These are phyloP conservation scores for Scaptodrosophila lebanonensis DNA, from an alignment of 1,140 invertebrate species.

Conservation along the genomic window DNA sequence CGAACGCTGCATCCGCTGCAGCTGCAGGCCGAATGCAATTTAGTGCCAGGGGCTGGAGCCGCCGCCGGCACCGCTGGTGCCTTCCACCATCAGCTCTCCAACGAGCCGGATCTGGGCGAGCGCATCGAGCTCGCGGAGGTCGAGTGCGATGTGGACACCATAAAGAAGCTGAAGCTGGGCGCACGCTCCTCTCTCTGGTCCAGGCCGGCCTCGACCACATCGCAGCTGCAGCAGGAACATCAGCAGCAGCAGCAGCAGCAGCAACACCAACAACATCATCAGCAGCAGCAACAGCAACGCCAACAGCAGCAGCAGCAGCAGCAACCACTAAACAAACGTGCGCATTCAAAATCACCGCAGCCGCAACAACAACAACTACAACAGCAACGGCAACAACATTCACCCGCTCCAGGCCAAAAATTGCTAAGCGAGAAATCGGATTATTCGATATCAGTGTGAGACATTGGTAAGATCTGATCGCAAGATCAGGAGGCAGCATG, in stretches of 20 bases:
- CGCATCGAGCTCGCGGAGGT: constrained; percentile 82
- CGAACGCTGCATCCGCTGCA: constrained; percentile 80
- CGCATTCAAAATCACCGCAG: constrained; percentile 65
- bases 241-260: constrained; percentile 45
- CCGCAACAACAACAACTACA: constrained; percentile 67
- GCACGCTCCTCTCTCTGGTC: constrained; percentile 85
- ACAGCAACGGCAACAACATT: constrained; percentile 68
- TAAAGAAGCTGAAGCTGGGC: constrained; percentile 86
- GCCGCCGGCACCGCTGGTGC: constrained; percentile 46
- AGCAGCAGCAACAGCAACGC: constrained; percentile 76
- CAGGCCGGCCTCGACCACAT: constrained; percentile 79
- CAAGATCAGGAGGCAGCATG: constrained; percentile 46
- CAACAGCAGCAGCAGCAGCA: constrained; percentile 53
- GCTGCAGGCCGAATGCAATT: constrained; percentile 70
- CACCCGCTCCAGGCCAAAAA: constrained; percentile 73
- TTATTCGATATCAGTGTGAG: constrained; percentile 77
- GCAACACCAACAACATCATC: constrained; percentile 60
- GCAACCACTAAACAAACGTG: constrained; percentile 54
- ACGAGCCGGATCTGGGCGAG: constrained; percentile 72
- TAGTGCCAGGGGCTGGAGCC: constrained; percentile 3
- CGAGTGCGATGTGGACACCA: constrained; percentile 86
- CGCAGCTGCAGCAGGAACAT: constrained; percentile 78
- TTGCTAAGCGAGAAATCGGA: constrained; percentile 73
- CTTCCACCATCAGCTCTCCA: constrained; percentile 60
- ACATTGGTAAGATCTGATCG: constrained; percentile 72